Evolutionary conservation across 2,888 invertebrate species (phyloP).

Genomic region (Microchrysa polita): DNA sequence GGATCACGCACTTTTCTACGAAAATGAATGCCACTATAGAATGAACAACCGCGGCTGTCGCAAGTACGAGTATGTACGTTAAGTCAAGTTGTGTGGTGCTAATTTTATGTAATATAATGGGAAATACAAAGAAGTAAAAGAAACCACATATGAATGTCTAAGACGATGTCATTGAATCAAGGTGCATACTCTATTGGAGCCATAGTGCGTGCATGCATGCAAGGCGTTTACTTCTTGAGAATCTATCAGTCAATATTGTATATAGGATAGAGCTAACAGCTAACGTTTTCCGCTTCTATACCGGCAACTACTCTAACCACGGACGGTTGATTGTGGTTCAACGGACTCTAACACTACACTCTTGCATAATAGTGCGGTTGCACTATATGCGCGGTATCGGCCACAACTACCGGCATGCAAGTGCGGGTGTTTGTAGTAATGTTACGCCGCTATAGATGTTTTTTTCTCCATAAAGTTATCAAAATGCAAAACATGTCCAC

Average conservation of each 20-base stretch:
- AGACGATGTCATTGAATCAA: background rate
- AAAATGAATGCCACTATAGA: constrained; percentile 40
- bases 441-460: background rate
- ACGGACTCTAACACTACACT: constrained; percentile 14
- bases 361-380: constrained; percentile 34
- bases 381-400: constrained; percentile 3
- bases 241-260: background rate
- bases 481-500: constrained; percentile 15
- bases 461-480: constrained; percentile 18
- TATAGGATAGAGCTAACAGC: too few species aligned
- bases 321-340: constrained; percentile 14
- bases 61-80: too few species aligned
- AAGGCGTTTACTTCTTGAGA: background rate
- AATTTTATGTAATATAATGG: constrained; percentile 33
- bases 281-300: background rate
- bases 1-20: constrained; percentile 42
- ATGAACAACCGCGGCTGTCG: background rate
- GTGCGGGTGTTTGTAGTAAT: background rate
- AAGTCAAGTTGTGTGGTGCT: constrained; percentile 12
- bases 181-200: background rate
- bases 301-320: background rate
- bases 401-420: background rate
- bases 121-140: constrained; percentile 11
- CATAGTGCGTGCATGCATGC: constrained; percentile 18
- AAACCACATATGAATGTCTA: background rate